Evolutionary conservation across 2,797 vertebrate species (phyloP).

Genomic region (Poecile montanus): DNA sequence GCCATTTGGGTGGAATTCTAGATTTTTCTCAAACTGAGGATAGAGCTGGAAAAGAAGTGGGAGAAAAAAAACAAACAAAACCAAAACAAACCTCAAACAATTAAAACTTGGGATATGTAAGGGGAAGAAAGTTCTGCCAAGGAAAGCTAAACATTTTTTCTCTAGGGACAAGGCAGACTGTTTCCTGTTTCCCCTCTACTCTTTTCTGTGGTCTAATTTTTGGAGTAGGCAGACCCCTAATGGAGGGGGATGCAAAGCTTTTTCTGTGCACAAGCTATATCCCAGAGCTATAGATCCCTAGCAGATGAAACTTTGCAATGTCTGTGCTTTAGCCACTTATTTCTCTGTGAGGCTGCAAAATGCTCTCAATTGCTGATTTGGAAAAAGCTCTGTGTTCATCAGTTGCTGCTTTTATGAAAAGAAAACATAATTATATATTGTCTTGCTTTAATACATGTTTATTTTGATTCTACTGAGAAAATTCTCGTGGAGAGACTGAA

Average conservation of each 20-base stretch:
- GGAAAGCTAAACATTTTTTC: background rate
- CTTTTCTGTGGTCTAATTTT: background rate
- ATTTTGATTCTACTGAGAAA: background rate
- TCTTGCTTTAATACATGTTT: background rate
- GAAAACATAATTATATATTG: background rate
- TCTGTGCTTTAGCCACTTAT: background rate
- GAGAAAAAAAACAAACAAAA: rapidly evolving
- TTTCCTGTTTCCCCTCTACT: background rate
- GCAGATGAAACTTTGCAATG: background rate
- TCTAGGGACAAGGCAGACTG: background rate
- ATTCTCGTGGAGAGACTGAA: background rate
- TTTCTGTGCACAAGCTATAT: background rate
- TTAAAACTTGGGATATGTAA: background rate
- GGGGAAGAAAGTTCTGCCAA: background rate
- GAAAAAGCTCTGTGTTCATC: background rate
- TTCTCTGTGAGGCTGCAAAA: background rate
- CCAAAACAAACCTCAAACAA: background rate
- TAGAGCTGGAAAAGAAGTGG: background rate
- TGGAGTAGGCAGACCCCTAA: background rate
- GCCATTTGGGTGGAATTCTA: background rate
- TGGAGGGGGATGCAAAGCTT: background rate
- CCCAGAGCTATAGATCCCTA: background rate
- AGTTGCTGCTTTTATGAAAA: background rate
- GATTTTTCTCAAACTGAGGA: background rate
- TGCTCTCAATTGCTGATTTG: background rate